phyloP scores from a whole-genome alignment of 2,888 invertebrate genomes.

The Lycocerus yunnanus region DNA sequence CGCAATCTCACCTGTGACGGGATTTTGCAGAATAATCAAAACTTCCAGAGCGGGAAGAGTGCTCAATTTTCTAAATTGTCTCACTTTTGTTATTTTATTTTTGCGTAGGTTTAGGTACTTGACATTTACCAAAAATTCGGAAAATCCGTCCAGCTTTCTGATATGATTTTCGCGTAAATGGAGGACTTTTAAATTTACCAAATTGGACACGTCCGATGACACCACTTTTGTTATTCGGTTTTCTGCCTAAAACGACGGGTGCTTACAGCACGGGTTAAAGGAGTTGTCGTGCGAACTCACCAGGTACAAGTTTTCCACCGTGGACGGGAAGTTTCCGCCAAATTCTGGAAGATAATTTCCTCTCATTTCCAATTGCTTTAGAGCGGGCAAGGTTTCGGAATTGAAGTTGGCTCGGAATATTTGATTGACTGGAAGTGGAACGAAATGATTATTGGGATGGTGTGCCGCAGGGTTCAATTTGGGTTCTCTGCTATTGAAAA shows the following conservation, averaged over 20 bases:
- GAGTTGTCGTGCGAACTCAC: constrained; percentile 29
- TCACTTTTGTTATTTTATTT: constrained; percentile 59
- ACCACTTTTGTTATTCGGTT: constrained; percentile 70
- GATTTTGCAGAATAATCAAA: constrained; percentile 61
- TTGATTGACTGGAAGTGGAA: constrained; percentile 42
- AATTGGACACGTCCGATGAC: constrained; percentile 65
- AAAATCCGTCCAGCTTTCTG: constrained; percentile 60
- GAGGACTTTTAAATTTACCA: constrained; percentile 67
- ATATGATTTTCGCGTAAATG: constrained; percentile 75
- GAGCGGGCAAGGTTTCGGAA: constrained; percentile 41
- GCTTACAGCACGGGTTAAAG: too few species aligned
- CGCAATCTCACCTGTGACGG: constrained; percentile 48
- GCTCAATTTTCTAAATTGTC: constrained; percentile 61
- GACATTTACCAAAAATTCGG: constrained; percentile 54
- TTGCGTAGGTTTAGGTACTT: constrained; percentile 63
- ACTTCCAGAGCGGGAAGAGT: constrained; percentile 58
- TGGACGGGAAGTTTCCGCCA: constrained; percentile 56
- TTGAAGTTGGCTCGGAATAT: constrained; percentile 49
- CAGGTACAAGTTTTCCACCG: constrained; percentile 73
- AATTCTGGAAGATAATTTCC: constrained; percentile 59
- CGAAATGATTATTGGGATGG: too few species aligned
- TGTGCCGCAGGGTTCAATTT: neutral
- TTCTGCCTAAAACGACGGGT: constrained; percentile 59
- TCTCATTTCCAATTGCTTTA: constrained; percentile 62
- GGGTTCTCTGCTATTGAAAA: neutral